A percentile compares a stretch with the other conserved stretches of the same genome.
These are phyloP conservation scores for Watsonalla cultraria DNA, from an alignment of 2,888 invertebrate genomes.

Conservation along the genomic window DNA sequence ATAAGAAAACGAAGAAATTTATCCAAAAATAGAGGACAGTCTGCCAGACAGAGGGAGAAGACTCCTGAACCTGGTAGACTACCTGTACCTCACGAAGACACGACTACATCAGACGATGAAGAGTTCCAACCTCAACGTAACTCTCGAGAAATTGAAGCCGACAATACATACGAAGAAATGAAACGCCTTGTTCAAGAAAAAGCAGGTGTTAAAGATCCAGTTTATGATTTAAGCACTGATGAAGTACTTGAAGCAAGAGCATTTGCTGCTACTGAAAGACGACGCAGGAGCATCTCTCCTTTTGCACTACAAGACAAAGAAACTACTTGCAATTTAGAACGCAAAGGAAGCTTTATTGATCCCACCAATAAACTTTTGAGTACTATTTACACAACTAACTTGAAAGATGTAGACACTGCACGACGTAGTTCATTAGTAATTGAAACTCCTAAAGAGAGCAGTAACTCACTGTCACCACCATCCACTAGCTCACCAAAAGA, in stretches of 20 bases:
- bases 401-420: conserved; percentile 58
- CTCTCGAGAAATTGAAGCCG: conserved; percentile 70
- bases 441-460: conserved; percentile 40
- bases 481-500: conserved; percentile 53
- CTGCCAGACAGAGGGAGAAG: conserved; percentile 68
- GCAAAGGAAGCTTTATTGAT: conserved; percentile 73
- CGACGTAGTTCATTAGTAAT: conserved; percentile 55
- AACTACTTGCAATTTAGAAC: conserved; percentile 36
- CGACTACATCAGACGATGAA: conserved; percentile 80
- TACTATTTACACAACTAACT: conserved; percentile 60
- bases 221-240: conserved; percentile 66
- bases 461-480: conserved; percentile 47
- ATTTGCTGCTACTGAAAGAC: conserved; percentile 61
- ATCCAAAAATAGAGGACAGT: conserved; percentile 75
- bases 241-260: conserved; percentile 68
- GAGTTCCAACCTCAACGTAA: conserved; percentile 47
- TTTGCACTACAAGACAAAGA: conserved; percentile 70
- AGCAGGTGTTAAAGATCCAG: conserved; percentile 60
- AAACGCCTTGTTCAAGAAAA: conserved; percentile 62
- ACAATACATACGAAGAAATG: conserved; percentile 72
- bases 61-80: conserved; percentile 71
- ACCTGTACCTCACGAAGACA: conserved; percentile 78
- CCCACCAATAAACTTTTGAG: conserved; percentile 68
- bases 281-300: conserved; percentile 73
- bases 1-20: conserved; percentile 80